A percentile compares a stretch with the other conserved stretches of the same genome.
phyloP scores from a whole-genome alignment of 2,797 vertebrate genomes.

The Leptoclinus maculatus region DNA sequence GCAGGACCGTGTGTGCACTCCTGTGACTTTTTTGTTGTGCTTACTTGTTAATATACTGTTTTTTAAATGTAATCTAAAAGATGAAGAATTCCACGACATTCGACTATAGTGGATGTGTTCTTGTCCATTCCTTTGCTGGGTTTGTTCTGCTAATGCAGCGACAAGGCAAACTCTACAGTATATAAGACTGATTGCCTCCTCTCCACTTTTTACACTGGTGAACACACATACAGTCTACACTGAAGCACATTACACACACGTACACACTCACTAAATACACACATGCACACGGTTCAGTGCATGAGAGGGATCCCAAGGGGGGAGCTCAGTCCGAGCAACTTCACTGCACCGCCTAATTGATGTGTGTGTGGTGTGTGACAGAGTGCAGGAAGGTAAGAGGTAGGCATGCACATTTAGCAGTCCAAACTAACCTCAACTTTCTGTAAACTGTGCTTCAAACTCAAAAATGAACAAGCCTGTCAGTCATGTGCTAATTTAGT shows the following conservation, averaged over 20 bases:
- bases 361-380: constrained; percentile 20
- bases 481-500: constrained; percentile 66
- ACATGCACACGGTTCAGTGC: constrained; percentile 39
- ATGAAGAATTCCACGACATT: neutral
- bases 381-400: neutral
- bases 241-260: neutral
- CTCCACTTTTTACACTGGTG: neutral
- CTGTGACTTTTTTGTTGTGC: neutral
- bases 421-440: constrained; percentile 34
- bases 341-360: constrained; percentile 66
- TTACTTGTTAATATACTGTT: neutral
- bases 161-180: neutral
- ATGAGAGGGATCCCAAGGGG: constrained; percentile 33
- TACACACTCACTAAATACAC: constrained; percentile 24
- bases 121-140: neutral
- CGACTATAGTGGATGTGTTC: neutral
- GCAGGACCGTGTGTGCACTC: neutral
- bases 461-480: constrained; percentile 54
- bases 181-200: neutral
- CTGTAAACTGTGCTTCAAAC: constrained; percentile 33
- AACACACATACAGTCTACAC: constrained; percentile 11
- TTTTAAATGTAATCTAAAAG: neutral
- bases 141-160: neutral
- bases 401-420: constrained; percentile 12
- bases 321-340: constrained; percentile 53